A percentile compares a stretch with the other conserved stretches of the same genome.
Conservation (phyloP, 2,888 invertebrate genomes). For the Masnerella sp. region DNA sequence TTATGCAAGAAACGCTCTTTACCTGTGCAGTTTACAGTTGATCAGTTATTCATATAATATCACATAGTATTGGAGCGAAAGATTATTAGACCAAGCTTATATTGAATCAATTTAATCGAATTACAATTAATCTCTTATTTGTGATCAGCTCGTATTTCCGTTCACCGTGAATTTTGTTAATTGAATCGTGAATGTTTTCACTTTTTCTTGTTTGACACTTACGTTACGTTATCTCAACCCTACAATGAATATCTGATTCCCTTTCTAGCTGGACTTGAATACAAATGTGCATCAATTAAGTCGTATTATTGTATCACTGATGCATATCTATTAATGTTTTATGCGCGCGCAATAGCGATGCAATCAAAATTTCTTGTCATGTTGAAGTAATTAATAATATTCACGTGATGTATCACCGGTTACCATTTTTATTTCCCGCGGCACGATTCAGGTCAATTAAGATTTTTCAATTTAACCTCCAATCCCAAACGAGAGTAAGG, state of each 20-base stretch:
- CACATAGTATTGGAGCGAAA: background rate
- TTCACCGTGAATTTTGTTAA: background rate
- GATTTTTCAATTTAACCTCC: background rate
- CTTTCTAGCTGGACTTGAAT: slow-evolving; percentile 26
- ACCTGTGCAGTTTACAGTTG: slow-evolving; percentile 9
- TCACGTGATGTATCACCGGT: background rate
- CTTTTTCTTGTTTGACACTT: slow-evolving; percentile 14
- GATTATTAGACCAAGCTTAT: slow-evolving; percentile 1
- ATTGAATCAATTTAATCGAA: background rate
- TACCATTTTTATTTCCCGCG: slow-evolving; percentile 8
- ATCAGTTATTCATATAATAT: slow-evolving; percentile 1
- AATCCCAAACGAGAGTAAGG: too few relatives aligned
- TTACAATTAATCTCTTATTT: background rate
- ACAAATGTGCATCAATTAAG: slow-evolving; percentile 44
- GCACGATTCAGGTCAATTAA: background rate
- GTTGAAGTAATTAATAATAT: slow-evolving; percentile 32
- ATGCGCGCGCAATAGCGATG: background rate
- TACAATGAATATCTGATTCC: slow-evolving; percentile 31
- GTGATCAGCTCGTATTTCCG: too few relatives aligned
- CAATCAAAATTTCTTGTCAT: slow-evolving; percentile 43
- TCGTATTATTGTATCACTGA: slow-evolving; percentile 31
- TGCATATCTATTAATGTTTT: slow-evolving; percentile 34
- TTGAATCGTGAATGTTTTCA: background rate
- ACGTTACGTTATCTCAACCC: slow-evolving; percentile 1
- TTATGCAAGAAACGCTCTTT: slow-evolving; percentile 21